phyloP scores from a whole-genome alignment of 2,888 invertebrate species.

The Cryptus viduatorius region DNA sequence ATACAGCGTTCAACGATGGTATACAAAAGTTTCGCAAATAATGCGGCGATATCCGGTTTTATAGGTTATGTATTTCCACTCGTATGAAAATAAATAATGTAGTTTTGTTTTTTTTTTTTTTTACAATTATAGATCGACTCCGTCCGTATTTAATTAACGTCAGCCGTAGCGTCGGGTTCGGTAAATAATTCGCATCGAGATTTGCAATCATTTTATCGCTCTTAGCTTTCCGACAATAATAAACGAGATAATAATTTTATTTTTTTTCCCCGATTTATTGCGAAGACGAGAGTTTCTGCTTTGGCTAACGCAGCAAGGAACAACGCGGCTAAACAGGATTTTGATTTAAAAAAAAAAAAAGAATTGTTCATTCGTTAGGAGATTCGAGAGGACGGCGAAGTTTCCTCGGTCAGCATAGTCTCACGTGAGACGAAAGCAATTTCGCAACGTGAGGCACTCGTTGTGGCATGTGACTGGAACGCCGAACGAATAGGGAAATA shows the following conservation, averaged over 20 bases:
- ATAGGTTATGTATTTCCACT: neutral
- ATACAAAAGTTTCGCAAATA: neutral
- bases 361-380: constrained; percentile 27
- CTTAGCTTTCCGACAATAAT: neutral
- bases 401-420: constrained; percentile 15
- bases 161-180: neutral
- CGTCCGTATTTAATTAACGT: neutral
- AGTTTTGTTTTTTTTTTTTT: neutral
- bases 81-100: neutral
- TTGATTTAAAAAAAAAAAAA: neutral
- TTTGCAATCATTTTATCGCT: neutral
- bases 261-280: neutral
- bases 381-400: constrained; percentile 24
- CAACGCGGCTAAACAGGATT: constrained; percentile 9
- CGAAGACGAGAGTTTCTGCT: neutral
- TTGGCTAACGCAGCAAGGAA: neutral
- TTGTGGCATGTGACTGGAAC: constrained; percentile 14
- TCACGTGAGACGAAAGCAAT: constrained; percentile 40
- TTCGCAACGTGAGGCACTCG: neutral
- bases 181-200: neutral
- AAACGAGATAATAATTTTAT: neutral
- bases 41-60: neutral
- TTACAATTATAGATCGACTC: neutral
- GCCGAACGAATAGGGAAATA: constrained; percentile 7
- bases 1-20: neutral